Evolutionary conservation across 2,888 invertebrate genomes (phyloP).

Genomic region (Tinea trinotella): DNA sequence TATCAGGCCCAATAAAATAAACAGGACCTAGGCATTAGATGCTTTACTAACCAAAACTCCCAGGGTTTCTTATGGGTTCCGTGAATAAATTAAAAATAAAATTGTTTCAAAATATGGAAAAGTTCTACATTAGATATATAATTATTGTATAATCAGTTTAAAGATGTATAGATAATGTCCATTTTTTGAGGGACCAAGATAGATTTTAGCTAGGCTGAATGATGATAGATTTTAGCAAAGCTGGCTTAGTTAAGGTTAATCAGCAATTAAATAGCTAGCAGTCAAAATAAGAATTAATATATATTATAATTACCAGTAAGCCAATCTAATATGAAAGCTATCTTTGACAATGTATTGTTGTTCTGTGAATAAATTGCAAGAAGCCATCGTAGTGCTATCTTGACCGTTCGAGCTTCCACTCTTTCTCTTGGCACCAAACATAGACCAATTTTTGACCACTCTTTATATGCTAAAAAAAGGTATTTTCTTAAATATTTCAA

Average conservation of each 20-base stretch:
- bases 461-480: constrained; percentile 45
- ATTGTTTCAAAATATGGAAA: too few species aligned
- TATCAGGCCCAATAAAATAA: too few species aligned
- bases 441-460: constrained; percentile 53
- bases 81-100: too few species aligned
- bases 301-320: constrained; percentile 42
- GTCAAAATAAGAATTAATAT: background rate
- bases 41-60: background rate
- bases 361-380: constrained; percentile 43
- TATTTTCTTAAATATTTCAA: background rate
- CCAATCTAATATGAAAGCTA: constrained; percentile 57
- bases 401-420: constrained; percentile 44
- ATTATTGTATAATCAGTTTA: too few species aligned
- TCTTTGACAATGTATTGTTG: constrained; percentile 34
- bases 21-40: too few species aligned
- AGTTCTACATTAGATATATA: too few species aligned
- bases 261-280: too few species aligned
- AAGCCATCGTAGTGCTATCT: constrained; percentile 55
- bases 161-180: too few species aligned
- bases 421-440: constrained; percentile 52
- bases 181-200: too few species aligned
- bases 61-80: background rate
- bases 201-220: too few species aligned
- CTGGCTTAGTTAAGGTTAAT: too few species aligned
- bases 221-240: too few species aligned